Base-by-base conservation (phyloP, 2,113 vertebrate species). In the Aythya baeri region DNA sequence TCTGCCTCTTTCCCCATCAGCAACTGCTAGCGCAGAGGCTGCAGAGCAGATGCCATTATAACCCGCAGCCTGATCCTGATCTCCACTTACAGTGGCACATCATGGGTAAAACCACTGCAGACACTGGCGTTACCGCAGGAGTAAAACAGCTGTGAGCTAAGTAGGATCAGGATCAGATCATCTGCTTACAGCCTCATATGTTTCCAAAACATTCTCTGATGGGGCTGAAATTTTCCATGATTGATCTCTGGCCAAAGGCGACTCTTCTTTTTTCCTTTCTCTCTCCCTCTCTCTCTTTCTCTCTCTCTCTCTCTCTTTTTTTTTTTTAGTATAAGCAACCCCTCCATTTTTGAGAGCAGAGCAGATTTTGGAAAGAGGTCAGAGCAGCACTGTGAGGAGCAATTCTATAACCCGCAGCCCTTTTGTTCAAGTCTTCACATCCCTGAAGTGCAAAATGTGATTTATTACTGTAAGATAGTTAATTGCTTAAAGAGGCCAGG, bases 161-260 rank as follows among this genome's bases (percentile, higher is more conserved):
- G 79, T 91, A 85, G 91, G 77, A 93, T 87, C 63, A 61, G 94
- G 80, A 87, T 91, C 76, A 92, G 43, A 92, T 95, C 93, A 91
- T 76, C 88, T 89, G 81, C 89, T 91, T 80, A 57, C 43, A 91
- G 92, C 46, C 57, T 91, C 67, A 31, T 82, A 15, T 23, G 72
- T 86, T 96, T 91, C 90, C 90, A 96, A 94, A 96, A 78, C 76
- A 61, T 72, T 71, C 52, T 90, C 72, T 78, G 76, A 95, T 90
- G 83, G n/a, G 70, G 59, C 46, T 86, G 79, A 91, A 81, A 66
- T 83, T 86, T 94, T 89, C 68, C 15, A 8, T 62, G 75, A 86
- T 70, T 86, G 82, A 97, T 95, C 76, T 94, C 81, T 52, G 22
- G 83, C 83, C 95, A 92, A 93, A 91, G 34, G 71, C 82, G 61